Evolutionary conservation across 2,888 invertebrate genomes (phyloP).

Genomic region (Merodon equestris): DNA sequence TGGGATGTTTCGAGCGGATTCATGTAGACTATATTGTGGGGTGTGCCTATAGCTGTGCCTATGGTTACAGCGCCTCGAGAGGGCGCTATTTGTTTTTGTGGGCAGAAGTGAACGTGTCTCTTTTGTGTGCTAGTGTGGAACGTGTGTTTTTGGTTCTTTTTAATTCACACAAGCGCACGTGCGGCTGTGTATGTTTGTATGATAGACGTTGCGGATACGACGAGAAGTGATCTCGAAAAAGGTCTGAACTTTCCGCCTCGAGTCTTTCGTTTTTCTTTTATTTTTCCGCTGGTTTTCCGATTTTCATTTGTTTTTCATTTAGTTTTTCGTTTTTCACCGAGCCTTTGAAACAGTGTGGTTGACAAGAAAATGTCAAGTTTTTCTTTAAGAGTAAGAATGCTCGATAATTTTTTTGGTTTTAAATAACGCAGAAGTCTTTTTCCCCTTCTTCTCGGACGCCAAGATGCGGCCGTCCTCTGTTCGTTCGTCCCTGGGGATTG

Average conservation of each 20-base stretch:
- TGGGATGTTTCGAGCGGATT: constrained; percentile 19
- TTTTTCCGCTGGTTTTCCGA: constrained; percentile 39
- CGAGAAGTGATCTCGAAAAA: constrained; percentile 62
- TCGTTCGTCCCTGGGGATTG: too few species aligned
- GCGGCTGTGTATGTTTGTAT: constrained; percentile 15
- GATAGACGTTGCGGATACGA: constrained; percentile 49
- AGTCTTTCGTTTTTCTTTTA: constrained; percentile 9
- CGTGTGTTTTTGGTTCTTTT: constrained; percentile 1
- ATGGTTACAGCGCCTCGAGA: constrained; percentile 31
- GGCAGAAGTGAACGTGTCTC: constrained; percentile 26
- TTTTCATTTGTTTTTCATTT: constrained; percentile 37
- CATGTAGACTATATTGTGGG: constrained; percentile 29
- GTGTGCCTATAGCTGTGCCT: constrained; percentile 35
- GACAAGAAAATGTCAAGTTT: not conserved
- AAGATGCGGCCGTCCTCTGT: too few species aligned
- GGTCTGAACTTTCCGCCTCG: constrained; percentile 59
- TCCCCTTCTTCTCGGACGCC: too few species aligned
- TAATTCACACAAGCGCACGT: not conserved
- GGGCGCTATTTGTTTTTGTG: constrained; percentile 13
- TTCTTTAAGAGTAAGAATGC: too few species aligned
- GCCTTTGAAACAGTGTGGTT: constrained; percentile 30
- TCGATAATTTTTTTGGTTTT: too few species aligned
- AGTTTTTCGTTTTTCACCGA: constrained; percentile 42
- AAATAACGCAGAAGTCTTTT: too few species aligned
- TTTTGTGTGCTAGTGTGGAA: constrained; percentile 8